Percentiles rank a stretch among this genome's conserved stretches.
These are phyloP conservation scores for Goniozus legneri DNA, from an alignment of 1,140 invertebrate genomes.

Conservation along the genomic window DNA sequence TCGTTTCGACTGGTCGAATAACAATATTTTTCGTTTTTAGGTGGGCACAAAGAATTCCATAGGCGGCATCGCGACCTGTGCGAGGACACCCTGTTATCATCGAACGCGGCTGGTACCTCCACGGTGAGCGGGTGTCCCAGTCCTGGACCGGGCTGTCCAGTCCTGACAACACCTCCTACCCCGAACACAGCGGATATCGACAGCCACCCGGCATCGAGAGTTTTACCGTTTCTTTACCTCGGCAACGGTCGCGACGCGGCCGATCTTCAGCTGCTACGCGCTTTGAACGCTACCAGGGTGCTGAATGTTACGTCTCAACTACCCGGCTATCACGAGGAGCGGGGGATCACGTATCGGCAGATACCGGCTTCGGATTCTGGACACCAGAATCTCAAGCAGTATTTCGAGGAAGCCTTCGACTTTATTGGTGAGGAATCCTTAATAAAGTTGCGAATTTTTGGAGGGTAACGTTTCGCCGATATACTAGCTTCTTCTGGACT, in stretches of 20 bases:
- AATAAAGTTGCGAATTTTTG: too few species aligned
- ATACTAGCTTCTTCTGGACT: too few species aligned
- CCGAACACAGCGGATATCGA: slow-evolving; percentile 62
- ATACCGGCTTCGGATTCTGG: slow-evolving; percentile 81
- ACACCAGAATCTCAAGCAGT: slow-evolving; percentile 87
- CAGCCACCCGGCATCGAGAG: slow-evolving; percentile 72
- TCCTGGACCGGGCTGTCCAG: slow-evolving; percentile 37
- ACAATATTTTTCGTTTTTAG: slow-evolving; percentile 48
- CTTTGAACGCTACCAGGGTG: slow-evolving; percentile 69
- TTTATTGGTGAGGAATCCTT: slow-evolving; percentile 94
- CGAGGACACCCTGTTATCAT: slow-evolving; percentile 59
- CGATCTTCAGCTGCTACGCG: slow-evolving; percentile 66
- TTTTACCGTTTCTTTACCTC: slow-evolving; percentile 83
- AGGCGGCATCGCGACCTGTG: slow-evolving; percentile 64
- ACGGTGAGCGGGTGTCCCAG: slow-evolving; percentile 35
- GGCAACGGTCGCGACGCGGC: slow-evolving; percentile 83
- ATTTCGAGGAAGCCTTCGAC: slow-evolving; percentile 86
- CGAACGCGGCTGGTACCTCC: slow-evolving; percentile 22
- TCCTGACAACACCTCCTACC: slow-evolving; percentile 33
- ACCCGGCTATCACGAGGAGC: slow-evolving; percentile 66
- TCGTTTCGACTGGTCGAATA: too few species aligned
- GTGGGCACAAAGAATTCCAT: slow-evolving; percentile 69
- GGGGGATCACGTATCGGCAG: slow-evolving; percentile 75
- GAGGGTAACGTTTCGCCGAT: slow-evolving; percentile 7
- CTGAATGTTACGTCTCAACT: slow-evolving; percentile 81